Evolutionary conservation across 2,888 invertebrate genomes (phyloP), one percentile per base, ranked within the genome.

Genomic region (Dicycla oo): DNA sequence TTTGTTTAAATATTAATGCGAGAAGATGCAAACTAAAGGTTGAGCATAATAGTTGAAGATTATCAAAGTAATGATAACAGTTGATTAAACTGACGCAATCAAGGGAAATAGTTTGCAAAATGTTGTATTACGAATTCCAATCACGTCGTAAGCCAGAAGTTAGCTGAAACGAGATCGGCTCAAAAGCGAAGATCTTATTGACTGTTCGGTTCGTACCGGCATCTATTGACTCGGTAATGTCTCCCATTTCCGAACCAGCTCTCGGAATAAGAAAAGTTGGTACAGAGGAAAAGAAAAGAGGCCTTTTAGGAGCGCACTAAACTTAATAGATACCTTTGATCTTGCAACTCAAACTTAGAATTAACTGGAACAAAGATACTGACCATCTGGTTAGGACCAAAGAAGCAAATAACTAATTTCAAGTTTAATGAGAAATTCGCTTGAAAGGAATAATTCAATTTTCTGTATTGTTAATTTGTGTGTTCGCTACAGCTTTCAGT

Each of bases 181-280:
- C 91, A 90, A 91, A 92, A 92, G 91, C 91, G 89, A 88, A 91
- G 89, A 88, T 91, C 93, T 92, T 92, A 94, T 93, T 93, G 93
- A 93, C 92, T 93, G 92, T 91, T 91, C 91, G 89, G 88, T 92
- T 91, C 92, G 92, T 90, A 91, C 82, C 90, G 88, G 88, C 91
- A 90, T 92, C 94, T 94, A 94, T 95, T 94, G 94, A 94, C 94
- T 94, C 92, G 80, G 93, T 95, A 95, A 95, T 94, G 94, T 94
- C 93, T 90, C 93, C 94, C 94, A 94, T 95, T 95, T 95, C 94
- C 92, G 92, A 94, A 94, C 91, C 92, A 92, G 92, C 92, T 92
- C 91, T 88, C 90, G 90, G 92, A 93, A 94, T 94, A 94, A 94
- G 94, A 94, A 95, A 95, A 95, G 93, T 95, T 90, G 91, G 91